Conservation (phyloP, 2,113 vertebrate genomes). For the Plotosus lineatus region DNA sequence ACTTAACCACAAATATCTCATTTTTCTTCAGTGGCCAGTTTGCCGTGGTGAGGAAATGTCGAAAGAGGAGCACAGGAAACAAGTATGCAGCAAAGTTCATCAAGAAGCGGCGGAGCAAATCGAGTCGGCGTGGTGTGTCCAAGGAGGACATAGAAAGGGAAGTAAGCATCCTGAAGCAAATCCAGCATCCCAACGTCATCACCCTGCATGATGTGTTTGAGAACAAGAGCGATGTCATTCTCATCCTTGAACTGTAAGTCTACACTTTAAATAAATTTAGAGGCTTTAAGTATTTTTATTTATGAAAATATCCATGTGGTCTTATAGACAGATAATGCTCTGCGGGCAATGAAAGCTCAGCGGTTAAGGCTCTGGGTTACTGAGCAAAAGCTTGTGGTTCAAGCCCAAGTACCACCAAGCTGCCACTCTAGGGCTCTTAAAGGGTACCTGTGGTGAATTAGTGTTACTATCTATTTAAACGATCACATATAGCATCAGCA, state of each 20-base stretch:
- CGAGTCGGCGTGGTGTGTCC: constrained; percentile 89
- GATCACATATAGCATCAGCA: too few species aligned
- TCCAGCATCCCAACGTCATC: constrained; percentile 94
- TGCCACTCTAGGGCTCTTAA: too few species aligned
- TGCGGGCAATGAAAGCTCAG: too few species aligned
- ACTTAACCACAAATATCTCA: neutral
- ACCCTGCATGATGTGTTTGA: constrained; percentile 92
- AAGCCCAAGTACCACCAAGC: too few species aligned
- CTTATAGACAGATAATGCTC: too few species aligned
- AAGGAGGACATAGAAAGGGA: constrained; percentile 94
- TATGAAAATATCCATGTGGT: too few species aligned
- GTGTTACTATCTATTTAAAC: too few species aligned
- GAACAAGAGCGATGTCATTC: constrained; percentile 93
- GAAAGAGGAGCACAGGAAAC: constrained; percentile 78
- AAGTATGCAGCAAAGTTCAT: constrained; percentile 96
- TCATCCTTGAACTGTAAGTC: constrained; percentile 98
- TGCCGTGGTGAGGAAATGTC: constrained; percentile 92
- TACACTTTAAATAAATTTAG: neutral
- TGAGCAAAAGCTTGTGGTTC: too few species aligned
- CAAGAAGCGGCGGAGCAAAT: constrained; percentile 92
- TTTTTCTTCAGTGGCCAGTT: constrained; percentile 84
- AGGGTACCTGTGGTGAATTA: too few species aligned
- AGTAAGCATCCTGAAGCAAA: constrained; percentile 92
- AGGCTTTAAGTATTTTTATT: too few species aligned
- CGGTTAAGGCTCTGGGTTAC: too few species aligned